Evolutionary conservation across 2,113 vertebrate genomes (phyloP).

Genomic region (Corydoras sp.): DNA sequence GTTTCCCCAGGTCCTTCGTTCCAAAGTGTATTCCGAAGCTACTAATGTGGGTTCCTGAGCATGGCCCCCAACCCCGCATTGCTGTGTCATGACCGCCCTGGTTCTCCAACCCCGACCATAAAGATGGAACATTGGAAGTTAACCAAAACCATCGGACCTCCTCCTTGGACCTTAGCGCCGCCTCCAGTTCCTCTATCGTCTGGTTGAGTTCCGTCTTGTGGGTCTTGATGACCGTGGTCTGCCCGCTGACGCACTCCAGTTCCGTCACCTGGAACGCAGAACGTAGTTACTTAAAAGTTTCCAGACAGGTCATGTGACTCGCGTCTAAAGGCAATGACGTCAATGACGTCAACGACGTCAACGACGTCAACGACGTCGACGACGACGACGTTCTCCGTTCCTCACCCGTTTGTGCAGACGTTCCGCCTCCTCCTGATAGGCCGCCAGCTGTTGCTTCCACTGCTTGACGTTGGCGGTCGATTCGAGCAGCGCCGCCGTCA

Average conservation of each 20-base stretch:
- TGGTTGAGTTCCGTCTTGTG: constrained; percentile 93
- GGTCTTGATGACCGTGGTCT: constrained; percentile 83
- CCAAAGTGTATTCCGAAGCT: too few species aligned
- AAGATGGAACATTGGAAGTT: too few species aligned
- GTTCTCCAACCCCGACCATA: too few species aligned
- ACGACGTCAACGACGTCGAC: too few species aligned
- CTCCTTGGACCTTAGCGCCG: constrained; percentile 82
- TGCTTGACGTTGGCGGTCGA: constrained; percentile 98
- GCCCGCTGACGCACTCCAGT: constrained; percentile 91
- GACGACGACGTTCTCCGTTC: background rate
- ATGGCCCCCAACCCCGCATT: too few species aligned
- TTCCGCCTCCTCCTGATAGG: constrained; percentile 95
- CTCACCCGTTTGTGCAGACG: constrained; percentile 87
- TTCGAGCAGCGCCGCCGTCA: constrained; percentile 93
- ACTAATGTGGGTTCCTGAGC: too few species aligned
- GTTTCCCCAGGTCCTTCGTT: too few species aligned
- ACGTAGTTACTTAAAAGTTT: background rate
- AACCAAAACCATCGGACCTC: constrained; percentile 61
- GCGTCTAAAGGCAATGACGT: too few species aligned
- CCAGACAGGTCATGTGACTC: too few species aligned
- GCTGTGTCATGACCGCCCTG: too few species aligned
- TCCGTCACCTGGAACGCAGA: constrained; percentile 83
- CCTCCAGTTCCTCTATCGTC: constrained; percentile 91
- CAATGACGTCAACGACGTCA: too few species aligned
- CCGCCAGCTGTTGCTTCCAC: constrained; percentile 96